Base-by-base conservation (phyloP, 2,797 vertebrate species). In the Emys orbicularis region DNA sequence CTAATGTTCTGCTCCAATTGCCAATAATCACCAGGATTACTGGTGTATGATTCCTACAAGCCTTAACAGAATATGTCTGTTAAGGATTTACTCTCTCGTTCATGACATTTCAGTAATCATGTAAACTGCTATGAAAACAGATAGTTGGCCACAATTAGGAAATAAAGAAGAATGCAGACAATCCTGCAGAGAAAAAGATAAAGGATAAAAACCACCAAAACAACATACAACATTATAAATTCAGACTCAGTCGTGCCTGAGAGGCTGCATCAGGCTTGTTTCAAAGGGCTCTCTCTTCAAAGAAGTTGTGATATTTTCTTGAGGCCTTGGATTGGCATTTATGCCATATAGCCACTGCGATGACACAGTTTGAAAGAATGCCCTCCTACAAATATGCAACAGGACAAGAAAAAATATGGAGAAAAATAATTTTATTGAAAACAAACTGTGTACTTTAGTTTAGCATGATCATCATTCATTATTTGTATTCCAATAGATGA, bases 71-170 rank as follows among this genome's bases (percentile, higher is more conserved):
- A 85, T 87, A 50, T 47, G 1, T 91, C 77, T 94, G 61, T 90
- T 88, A 97, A 96, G 74, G 85, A 87, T 96, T 97, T 92, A 88
- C 68, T 96, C 57, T 79, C 7, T 91, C 83, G 96, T 97, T 85
- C 65, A 56, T 0, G 3, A 74, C 9, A 87, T 97, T 97, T 96
- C 83, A 90, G 95, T 95, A 93, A 90, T 93, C 88, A 79, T 52
- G 53, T 86, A 89, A 95, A 96, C 87, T 88, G 56, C 59, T 98
- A 61, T 95, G 94, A 94, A 97, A 97, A 74, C n/a, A n/a, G 47
- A 96, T 80, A 93, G 90, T 52, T 93, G 52, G 5, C 52, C 77
- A 88, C 47, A 97, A 81, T 89, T 21, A 80, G 13, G 59, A 90
- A 97, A 89, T 93, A 92, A 96, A 95, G 88, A 94, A 82, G 61